phyloP scores from a whole-genome alignment of 2,888 invertebrate species.

The Drosophila histrio region DNA sequence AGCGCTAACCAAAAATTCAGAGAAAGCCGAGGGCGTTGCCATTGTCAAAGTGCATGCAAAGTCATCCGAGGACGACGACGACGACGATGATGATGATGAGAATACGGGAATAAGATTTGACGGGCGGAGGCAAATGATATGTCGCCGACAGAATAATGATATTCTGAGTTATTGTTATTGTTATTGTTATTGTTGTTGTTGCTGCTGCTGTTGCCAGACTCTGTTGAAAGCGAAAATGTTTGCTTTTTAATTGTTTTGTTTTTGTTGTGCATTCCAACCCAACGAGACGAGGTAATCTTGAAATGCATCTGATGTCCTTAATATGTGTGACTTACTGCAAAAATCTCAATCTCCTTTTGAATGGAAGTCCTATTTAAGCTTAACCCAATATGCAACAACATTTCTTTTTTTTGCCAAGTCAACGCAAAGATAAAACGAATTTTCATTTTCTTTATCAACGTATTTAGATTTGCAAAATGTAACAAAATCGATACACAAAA shows the following conservation, averaged over 20 bases:
- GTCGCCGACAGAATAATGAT: slow-evolving; percentile 67
- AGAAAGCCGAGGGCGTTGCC: slow-evolving; percentile 57
- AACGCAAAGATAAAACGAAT: slow-evolving; percentile 8
- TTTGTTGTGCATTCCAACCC: slow-evolving; percentile 7
- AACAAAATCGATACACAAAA: slow-evolving; percentile 29
- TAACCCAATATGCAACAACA: not conserved
- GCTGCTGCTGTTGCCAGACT: slow-evolving; percentile 7
- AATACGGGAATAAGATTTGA: slow-evolving; percentile 2
- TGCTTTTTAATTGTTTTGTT: slow-evolving; percentile 58
- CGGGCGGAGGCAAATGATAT: slow-evolving; percentile 24
- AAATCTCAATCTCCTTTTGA: slow-evolving; percentile 15
- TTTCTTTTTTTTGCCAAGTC: slow-evolving; percentile 19
- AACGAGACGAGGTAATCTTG: slow-evolving; percentile 27
- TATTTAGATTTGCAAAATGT: slow-evolving; percentile 15
- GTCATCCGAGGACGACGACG: slow-evolving; percentile 25
- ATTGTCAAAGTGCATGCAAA: slow-evolving; percentile 71
- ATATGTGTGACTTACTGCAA: slow-evolving; percentile 18
- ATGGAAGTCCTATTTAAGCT: slow-evolving; percentile 12
- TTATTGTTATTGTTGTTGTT: slow-evolving; percentile 12
- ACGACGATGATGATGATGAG: not conserved
- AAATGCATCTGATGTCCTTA: slow-evolving; percentile 15
- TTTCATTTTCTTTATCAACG: slow-evolving; percentile 6
- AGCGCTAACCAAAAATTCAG: slow-evolving; percentile 60
- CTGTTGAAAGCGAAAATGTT: slow-evolving; percentile 66
- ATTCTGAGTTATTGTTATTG: slow-evolving; percentile 40